Evolutionary conservation across 2,888 invertebrate genomes (phyloP).

Genomic region (Hyalella azteca): DNA sequence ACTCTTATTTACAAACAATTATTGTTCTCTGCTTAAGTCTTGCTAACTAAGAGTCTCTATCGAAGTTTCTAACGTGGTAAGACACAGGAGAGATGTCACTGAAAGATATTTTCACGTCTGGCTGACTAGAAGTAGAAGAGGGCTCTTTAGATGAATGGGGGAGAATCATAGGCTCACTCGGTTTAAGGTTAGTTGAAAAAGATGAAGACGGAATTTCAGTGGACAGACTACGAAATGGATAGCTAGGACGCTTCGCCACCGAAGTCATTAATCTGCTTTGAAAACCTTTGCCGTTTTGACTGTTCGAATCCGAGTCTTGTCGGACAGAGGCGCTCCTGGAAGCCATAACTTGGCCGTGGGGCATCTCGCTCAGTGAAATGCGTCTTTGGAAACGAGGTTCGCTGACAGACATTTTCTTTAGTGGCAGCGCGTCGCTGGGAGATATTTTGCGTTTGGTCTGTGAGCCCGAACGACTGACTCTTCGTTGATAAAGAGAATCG

Average conservation of each 20-base stretch:
- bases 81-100: constrained; percentile 39
- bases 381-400: constrained; percentile 43
- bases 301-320: background rate
- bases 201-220: constrained; percentile 36
- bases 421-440: constrained; percentile 41
- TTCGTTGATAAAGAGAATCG: constrained; percentile 38
- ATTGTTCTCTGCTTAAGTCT: constrained; percentile 24
- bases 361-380: constrained; percentile 40
- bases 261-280: constrained; percentile 16
- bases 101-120: constrained; percentile 28
- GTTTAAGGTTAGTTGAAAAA: background rate
- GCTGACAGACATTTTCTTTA: constrained; percentile 42
- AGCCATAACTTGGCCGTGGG: constrained; percentile 28
- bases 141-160: background rate
- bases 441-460: constrained; percentile 44
- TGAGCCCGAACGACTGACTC: constrained; percentile 36
- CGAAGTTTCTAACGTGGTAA: constrained; percentile 40
- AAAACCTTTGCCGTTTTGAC: background rate
- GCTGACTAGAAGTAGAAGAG: constrained; percentile 16
- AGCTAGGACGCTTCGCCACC: background rate
- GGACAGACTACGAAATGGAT: constrained; percentile 27
- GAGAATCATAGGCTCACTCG: background rate
- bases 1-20: constrained; percentile 23
- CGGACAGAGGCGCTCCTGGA: constrained; percentile 20
- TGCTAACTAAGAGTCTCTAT: constrained; percentile 23